These are phyloP conservation scores for Actias luna DNA, from an alignment of 2,888 invertebrate species.

Conservation along the genomic window DNA sequence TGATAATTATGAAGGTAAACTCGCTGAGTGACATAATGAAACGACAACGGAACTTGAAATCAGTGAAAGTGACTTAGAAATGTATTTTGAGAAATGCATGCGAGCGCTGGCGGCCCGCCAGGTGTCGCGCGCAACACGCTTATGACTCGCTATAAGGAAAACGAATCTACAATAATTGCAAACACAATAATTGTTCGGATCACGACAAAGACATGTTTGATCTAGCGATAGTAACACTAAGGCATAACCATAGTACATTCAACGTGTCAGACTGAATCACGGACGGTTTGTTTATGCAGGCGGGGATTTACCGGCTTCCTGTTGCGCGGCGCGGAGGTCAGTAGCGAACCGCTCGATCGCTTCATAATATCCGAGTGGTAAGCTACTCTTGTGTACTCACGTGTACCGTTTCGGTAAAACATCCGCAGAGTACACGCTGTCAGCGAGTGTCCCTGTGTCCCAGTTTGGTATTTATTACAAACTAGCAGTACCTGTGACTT, in stretches of 20 bases:
- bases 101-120: not conserved
- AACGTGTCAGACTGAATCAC: not conserved
- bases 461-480: no score
- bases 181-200: not conserved
- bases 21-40: not conserved
- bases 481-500: no score
- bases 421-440: no score
- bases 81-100: not conserved
- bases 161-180: not conserved
- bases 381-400: no score
- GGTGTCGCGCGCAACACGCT: not conserved
- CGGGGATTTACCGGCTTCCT: constrained; percentile 3
- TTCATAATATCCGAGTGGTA: no score
- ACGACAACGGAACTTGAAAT: not conserved
- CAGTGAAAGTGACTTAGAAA: not conserved
- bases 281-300: not conserved
- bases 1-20: not conserved
- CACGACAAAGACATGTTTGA: not conserved
- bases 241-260: not conserved
- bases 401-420: no score
- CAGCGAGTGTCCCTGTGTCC: no score
- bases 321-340: not conserved
- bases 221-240: not conserved
- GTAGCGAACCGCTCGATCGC: no score
- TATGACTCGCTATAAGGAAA: constrained; percentile 7